Base-by-base conservation (phyloP, 2,797 vertebrate genomes). In the Ataeniobius toweri region DNA sequence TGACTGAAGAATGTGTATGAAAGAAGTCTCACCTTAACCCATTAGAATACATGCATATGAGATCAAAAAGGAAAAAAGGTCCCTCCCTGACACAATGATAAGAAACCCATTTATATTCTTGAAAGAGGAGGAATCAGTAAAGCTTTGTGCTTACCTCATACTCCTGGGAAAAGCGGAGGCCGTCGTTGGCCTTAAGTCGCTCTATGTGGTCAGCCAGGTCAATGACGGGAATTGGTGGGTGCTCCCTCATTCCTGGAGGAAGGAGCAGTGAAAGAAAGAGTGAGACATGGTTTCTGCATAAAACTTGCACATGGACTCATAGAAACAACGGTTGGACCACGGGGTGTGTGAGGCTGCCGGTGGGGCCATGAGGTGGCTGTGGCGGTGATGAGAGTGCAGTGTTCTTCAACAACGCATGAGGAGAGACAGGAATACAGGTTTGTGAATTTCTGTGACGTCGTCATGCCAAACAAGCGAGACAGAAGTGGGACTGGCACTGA, bases 131-230 rank as follows among this genome's bases (percentile, higher is more conserved):
- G 31, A 63, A n/a, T 71, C 75, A 6, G 76, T 22, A 75, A 41
- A n/a, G 44, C 24, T 1, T 0, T 8, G 39, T 61, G 82, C 89
- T 96, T 85, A 98, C 97, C 97, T 99, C 98, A 1, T 99, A 99
- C 88, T 99, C 98, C 93, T 99, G 98, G 76, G 97, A 98, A 90
- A 99, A 98, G 88, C 97, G 97, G 70, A 99, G 96, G 83, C 97
- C 96, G 0, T 99, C 98, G 0, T 99, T 99, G 93, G 98, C 97
- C 92, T 98, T 98, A 81, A 98, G 95, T 53, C 97, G 93, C 84
- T 99, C 97, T 3, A 98, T 98, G 94, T 97, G 97, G 94, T 98
- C 98, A 0, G 96, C 91, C 7, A 99, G 95, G 86, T 98, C 97
- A 0, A 89, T 91, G 80, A 97, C 93, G 0, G 97, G 92, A 86